These are phyloP conservation scores for Eptesicus fuscus DNA, from an alignment of 2,113 vertebrate genomes.

Conservation along the genomic window DNA sequence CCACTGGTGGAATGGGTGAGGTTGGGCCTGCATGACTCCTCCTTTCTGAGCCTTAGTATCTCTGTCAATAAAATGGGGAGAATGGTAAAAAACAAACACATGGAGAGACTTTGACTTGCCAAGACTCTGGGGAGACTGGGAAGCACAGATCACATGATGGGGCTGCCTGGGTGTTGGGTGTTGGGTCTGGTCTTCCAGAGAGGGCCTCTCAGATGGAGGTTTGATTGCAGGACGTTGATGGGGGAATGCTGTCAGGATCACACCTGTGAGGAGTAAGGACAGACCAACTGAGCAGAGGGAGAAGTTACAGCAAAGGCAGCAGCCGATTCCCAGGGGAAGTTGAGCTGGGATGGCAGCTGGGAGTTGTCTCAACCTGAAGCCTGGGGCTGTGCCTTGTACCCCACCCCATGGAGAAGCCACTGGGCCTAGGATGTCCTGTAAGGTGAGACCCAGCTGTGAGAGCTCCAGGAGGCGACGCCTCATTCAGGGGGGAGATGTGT, in stretches of 20 bases:
- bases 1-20: neutral
- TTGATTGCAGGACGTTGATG: neutral
- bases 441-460: neutral
- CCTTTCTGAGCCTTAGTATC: neutral
- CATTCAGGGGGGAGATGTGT: rapidly evolving
- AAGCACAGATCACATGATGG: neutral
- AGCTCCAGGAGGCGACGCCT: neutral
- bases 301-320: neutral
- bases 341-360: neutral
- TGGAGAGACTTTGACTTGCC: neutral
- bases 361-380: neutral
- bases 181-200: neutral
- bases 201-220: neutral
- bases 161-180: neutral
- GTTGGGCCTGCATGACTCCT: neutral
- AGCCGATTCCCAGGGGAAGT: neutral
- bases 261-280: neutral
- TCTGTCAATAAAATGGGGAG: neutral
- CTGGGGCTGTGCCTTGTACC: neutral
- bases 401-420: neutral
- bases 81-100: neutral
- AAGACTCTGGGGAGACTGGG: neutral
- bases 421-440: neutral
- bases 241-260: neutral
- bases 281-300: neutral